These are phyloP conservation scores for Tromatobia lineatoria DNA, from an alignment of 2,888 invertebrate species.

Conservation along the genomic window DNA sequence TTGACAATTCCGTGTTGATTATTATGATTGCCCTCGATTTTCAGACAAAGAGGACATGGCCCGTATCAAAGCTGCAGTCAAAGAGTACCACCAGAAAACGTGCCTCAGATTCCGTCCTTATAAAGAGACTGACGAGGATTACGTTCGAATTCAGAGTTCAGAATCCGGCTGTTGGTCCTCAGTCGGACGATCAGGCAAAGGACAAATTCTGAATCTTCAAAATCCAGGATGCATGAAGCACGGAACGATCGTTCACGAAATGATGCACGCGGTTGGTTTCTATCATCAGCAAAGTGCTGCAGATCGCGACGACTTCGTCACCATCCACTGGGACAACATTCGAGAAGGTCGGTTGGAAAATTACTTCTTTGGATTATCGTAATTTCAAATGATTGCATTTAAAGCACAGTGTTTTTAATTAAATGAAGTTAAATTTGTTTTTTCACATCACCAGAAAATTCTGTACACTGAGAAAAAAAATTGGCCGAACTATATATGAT, in stretches of 20 bases:
- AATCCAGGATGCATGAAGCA: conserved; percentile 84
- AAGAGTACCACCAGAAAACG: conserved; percentile 88
- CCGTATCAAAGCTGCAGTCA: conserved; percentile 87
- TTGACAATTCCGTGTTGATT: background rate
- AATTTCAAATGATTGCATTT: too few species aligned
- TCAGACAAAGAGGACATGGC: conserved; percentile 85
- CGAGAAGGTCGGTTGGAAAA: conserved; percentile 85
- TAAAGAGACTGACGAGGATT: conserved; percentile 87
- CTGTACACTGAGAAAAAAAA: too few species aligned
- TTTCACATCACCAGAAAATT: too few species aligned
- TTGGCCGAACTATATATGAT: too few species aligned
- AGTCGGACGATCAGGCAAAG: conserved; percentile 88
- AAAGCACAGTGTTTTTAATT: too few species aligned
- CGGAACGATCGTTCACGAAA: conserved; percentile 89
- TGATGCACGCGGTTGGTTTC: conserved; percentile 93
- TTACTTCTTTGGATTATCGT: too few species aligned
- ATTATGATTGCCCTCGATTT: conserved; percentile 25
- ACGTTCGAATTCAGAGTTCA: conserved; percentile 87
- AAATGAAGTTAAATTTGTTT: too few species aligned
- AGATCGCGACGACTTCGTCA: conserved; percentile 92
- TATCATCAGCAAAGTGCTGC: conserved; percentile 94
- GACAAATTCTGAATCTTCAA: conserved; percentile 87
- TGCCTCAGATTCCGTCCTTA: conserved; percentile 89
- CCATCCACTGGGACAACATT: conserved; percentile 91
- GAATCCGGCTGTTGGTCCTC: conserved; percentile 89